These are phyloP conservation scores for Sesamia inferens DNA, from an alignment of 2,888 invertebrate genomes.

Conservation along the genomic window DNA sequence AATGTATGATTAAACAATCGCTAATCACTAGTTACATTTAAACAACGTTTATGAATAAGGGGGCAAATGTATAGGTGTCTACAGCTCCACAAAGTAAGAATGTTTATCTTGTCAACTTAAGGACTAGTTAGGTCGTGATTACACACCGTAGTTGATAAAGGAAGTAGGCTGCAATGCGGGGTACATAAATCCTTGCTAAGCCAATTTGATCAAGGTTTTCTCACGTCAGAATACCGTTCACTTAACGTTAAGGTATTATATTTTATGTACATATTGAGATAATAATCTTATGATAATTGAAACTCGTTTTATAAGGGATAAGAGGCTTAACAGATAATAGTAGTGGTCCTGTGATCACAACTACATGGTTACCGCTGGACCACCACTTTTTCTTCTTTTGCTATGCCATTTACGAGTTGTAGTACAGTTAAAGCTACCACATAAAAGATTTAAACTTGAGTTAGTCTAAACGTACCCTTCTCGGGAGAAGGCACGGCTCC, in stretches of 20 bases:
- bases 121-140: neutral
- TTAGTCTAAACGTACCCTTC: too few relatives aligned
- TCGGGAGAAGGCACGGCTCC: too few relatives aligned
- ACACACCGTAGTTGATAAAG: neutral
- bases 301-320: neutral
- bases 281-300: neutral
- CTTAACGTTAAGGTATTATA: slow-evolving; percentile 3
- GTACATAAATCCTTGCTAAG: slow-evolving; percentile 25
- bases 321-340: too few relatives aligned
- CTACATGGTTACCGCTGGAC: too few relatives aligned
- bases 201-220: slow-evolving; percentile 39
- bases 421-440: too few relatives aligned
- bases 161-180: slow-evolving; percentile 16
- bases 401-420: too few relatives aligned
- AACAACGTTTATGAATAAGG: too few relatives aligned
- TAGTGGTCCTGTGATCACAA: too few relatives aligned
- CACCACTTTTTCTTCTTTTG: too few relatives aligned
- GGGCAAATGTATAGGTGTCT: neutral
- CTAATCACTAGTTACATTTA: too few relatives aligned
- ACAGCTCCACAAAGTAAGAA: neutral
- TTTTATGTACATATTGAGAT: slow-evolving; percentile 8
- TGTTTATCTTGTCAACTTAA: slow-evolving; percentile 2
- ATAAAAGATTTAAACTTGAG: too few relatives aligned
- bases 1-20: too few relatives aligned
- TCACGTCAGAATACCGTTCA: slow-evolving; percentile 30